phyloP scores from a whole-genome alignment of 2,888 invertebrate genomes.

The Leistus spinibarbis region DNA sequence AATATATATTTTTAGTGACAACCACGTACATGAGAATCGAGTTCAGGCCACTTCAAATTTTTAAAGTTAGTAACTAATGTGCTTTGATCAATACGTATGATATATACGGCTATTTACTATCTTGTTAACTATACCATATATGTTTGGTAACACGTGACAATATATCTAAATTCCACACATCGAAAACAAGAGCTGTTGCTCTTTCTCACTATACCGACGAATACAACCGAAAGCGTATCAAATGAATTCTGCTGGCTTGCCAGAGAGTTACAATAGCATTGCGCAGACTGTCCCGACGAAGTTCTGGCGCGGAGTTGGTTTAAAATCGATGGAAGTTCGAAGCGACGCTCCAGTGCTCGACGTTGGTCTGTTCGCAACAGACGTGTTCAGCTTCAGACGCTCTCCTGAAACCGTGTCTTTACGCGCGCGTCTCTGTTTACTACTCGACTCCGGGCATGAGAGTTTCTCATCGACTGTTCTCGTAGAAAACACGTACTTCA shows the following conservation, averaged over 20 bases:
- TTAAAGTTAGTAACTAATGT: too few relatives aligned
- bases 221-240: not conserved
- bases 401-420: not conserved
- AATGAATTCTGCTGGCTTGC: not conserved
- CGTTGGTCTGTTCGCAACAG: conserved; percentile 47
- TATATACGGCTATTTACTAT: not conserved
- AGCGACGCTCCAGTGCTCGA: conserved; percentile 52
- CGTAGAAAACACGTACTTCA: not conserved
- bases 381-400: conserved; percentile 20
- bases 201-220: not conserved
- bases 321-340: conserved; percentile 54
- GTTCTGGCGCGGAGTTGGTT: conserved; percentile 49
- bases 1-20: too few relatives aligned
- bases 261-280: conserved; percentile 5
- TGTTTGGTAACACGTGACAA: not conserved
- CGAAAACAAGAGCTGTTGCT: not conserved
- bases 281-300: conserved; percentile 49
- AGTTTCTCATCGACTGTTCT: not conserved
- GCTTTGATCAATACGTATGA: too few relatives aligned
- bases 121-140: not conserved
- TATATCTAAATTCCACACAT: not conserved
- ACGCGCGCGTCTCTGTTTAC: not conserved
- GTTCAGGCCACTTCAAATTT: too few relatives aligned
- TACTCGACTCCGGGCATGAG: not conserved
- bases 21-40: too few relatives aligned